Base-by-base conservation (phyloP, 2,113 vertebrate species). In the Mesocricetus auratus region DNA sequence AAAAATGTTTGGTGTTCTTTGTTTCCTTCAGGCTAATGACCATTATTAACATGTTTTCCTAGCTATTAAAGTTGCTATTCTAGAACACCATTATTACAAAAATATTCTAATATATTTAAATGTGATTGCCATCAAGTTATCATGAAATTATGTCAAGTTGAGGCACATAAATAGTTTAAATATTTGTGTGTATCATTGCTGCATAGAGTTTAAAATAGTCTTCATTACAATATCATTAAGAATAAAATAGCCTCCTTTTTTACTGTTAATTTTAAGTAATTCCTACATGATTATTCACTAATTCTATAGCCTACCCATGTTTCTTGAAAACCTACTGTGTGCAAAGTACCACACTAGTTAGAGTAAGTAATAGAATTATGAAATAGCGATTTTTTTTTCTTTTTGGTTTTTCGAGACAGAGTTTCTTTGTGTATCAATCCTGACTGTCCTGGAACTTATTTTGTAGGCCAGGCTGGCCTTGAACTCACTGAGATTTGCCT, bases 51-150 rank as follows among this genome's bases (percentile, higher is more conserved):
- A 94, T 97, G 97, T 97, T 97, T 98, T 92, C 92, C 81, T 74
- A 96, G 96, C 77, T 97, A 96, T 97, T 96, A 95, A 98, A 96
- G 85, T 96, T 97, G 96, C 93, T 97, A 94, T 97, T 96, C 89
- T 97, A 89, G 94, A 97, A 78, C 96, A 95, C 56, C 86, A 97
- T 97, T 97, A 93, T 97, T 98, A 96, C 45, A 96, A 97, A 97
- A 98, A 97, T 96, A 97, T 98, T 97, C 90, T 95, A 97, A 98
- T 97, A 95, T 97, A 98, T 97, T 97, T 98, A 97, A 98, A 97
- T 97, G 97, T 97, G 97, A 97, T 97, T 98, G 97, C 92, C 77
- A 96, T 97, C 89, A 97, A 97, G 88, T 98, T 97, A 97, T 96
- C 96, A 97, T 94, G 88, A 97, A 97, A 98, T 97, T 97, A 95